A percentile compares a stretch with the other conserved stretches of the same genome.
phyloP scores from a whole-genome alignment of 1,140 invertebrate genomes.

The Pseudomyrmex concolor region DNA sequence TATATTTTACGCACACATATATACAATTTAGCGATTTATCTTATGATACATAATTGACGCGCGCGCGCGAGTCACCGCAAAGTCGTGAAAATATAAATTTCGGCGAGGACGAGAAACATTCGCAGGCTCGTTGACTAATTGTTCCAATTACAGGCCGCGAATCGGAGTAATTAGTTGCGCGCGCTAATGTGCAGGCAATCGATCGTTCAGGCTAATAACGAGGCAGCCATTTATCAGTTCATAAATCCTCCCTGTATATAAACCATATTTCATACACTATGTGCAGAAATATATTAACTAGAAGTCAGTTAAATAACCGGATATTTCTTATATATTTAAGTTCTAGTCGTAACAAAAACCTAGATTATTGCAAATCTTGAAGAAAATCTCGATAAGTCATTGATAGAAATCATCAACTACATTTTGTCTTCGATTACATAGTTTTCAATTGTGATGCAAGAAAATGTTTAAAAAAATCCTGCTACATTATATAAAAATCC shows the following conservation, averaged over 20 bases:
- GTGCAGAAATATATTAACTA: slow-evolving; percentile 34
- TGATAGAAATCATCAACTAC: background rate
- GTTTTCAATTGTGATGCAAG: background rate
- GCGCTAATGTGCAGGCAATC: slow-evolving; percentile 27
- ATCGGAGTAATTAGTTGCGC: slow-evolving; percentile 59
- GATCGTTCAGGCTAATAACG: slow-evolving; percentile 52
- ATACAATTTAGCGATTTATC: slow-evolving; percentile 9
- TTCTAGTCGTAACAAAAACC: too few relatives aligned
- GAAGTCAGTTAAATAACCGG: background rate
- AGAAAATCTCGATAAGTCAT: background rate
- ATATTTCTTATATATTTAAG: slow-evolving; percentile 6
- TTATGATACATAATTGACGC: background rate
- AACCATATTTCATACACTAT: background rate
- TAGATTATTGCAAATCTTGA: background rate
- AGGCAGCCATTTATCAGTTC: slow-evolving; percentile 59
- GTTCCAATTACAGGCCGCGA: slow-evolving; percentile 57
- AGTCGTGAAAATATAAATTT: slow-evolving; percentile 56
- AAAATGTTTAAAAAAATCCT: background rate
- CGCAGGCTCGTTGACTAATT: slow-evolving; percentile 62
- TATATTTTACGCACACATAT: too few relatives aligned
- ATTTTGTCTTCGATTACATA: background rate
- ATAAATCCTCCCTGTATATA: slow-evolving; percentile 42
- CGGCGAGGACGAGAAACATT: slow-evolving; percentile 33
- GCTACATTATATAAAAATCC: background rate
- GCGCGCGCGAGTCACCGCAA: background rate